Percentiles rank a stretch among this genome's conserved stretches.
These are phyloP conservation scores for Dendropsophus ebraccatus DNA, from an alignment of 2,113 vertebrate genomes.

Conservation along the genomic window DNA sequence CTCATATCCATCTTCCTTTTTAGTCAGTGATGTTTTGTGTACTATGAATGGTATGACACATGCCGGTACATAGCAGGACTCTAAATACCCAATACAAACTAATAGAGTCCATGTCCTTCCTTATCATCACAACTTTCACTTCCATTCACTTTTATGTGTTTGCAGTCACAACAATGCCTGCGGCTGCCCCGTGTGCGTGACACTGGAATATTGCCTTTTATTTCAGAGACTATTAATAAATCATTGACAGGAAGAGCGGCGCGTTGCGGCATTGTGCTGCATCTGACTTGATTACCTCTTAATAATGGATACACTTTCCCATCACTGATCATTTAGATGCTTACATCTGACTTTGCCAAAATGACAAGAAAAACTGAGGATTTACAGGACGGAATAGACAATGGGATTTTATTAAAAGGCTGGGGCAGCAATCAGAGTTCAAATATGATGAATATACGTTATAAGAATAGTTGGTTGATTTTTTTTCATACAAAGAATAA, in stretches of 20 bases:
- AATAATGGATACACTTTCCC: constrained; percentile 7
- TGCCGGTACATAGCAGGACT: background rate
- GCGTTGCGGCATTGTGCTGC: background rate
- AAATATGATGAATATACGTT: no score
- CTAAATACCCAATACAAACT: background rate
- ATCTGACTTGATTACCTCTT: background rate
- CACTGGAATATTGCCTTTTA: background rate
- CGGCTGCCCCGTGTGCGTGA: background rate
- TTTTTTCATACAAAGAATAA: no score
- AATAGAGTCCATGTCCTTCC: background rate
- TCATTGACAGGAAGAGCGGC: background rate
- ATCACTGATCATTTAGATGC: background rate
- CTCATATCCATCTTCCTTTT: no score
- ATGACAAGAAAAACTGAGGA: no score
- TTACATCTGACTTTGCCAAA: no score
- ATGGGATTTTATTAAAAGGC: no score
- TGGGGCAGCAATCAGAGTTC: no score
- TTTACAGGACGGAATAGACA: no score
- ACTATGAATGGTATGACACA: background rate
- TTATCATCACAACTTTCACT: background rate
- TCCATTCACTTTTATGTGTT: background rate
- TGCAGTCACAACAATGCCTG: constrained; percentile 10
- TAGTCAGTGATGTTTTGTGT: background rate
- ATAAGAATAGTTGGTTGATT: no score
- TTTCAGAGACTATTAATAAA: background rate